Evolutionary conservation across 2,888 invertebrate species (phyloP).

Genomic region (Esperia sulphurella): DNA sequence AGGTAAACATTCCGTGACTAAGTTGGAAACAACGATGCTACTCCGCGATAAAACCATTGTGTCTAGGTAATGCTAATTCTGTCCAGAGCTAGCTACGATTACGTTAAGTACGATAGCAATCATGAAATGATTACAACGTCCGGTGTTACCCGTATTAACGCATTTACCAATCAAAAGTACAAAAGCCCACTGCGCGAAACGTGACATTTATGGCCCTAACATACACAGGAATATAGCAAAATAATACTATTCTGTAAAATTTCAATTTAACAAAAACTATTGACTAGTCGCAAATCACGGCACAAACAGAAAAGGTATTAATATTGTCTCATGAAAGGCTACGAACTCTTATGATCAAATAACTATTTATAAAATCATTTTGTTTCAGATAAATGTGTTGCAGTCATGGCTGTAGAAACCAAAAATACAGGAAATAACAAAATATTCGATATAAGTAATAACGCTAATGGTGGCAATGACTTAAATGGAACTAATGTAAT

Average conservation of each 20-base stretch:
- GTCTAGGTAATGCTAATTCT: conserved; percentile 58
- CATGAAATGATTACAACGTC: conserved; percentile 69
- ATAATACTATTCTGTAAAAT: too few relatives aligned
- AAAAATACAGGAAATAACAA: conserved; percentile 47
- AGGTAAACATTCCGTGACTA: conserved; percentile 23
- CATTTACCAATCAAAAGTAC: conserved; percentile 55
- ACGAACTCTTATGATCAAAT: too few relatives aligned
- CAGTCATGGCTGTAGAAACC: conserved; percentile 49
- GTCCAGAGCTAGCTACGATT: conserved; percentile 48
- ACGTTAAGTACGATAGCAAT: conserved; percentile 61
- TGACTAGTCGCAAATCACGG: too few relatives aligned
- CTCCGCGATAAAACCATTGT: conserved; percentile 46
- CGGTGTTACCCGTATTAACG: conserved; percentile 49
- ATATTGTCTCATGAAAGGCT: too few relatives aligned
- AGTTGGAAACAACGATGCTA: conserved; percentile 31
- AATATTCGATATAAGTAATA: conserved; percentile 40
- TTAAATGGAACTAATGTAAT: conserved; percentile 55
- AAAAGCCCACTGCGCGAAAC: conserved; percentile 25
- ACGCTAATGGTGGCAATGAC: conserved; percentile 46
- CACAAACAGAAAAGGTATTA: too few relatives aligned
- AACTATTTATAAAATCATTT: not conserved
- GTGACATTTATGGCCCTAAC: not conserved
- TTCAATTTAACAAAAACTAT: too few relatives aligned
- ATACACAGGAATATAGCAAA: too few relatives aligned
- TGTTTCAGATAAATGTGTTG: conserved; percentile 48